Evolutionary conservation across 2,888 invertebrate genomes (phyloP).

Genomic region (Teleiodes luculella): DNA sequence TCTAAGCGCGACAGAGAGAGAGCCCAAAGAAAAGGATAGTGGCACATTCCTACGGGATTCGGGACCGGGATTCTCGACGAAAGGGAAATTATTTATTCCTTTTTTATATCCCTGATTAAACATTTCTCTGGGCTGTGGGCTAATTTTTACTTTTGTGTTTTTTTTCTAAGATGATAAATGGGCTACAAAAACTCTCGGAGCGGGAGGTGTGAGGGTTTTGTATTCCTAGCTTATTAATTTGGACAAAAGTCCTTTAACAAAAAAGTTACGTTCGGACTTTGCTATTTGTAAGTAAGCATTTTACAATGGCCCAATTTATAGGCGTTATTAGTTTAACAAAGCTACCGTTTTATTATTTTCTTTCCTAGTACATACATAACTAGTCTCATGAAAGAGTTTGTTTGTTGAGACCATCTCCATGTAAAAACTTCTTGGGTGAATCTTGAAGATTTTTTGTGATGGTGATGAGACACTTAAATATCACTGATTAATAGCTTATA

Average conservation of each 20-base stretch:
- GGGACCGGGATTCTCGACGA: slow-evolving; percentile 22
- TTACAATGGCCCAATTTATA: not conserved
- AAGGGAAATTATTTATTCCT: slow-evolving; percentile 24
- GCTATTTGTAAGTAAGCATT: not conserved
- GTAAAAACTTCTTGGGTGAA: too few species aligned
- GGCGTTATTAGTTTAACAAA: not conserved
- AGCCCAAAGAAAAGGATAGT: slow-evolving; percentile 21
- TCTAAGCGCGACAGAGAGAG: slow-evolving; percentile 11
- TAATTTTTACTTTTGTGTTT: slow-evolving; percentile 24
- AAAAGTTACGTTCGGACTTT: not conserved
- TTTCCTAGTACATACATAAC: too few species aligned
- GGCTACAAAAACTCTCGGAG: slow-evolving; percentile 17
- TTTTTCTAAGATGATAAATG: slow-evolving; percentile 23
- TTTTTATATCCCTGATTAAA: slow-evolving; percentile 21
- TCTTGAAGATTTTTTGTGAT: too few species aligned
- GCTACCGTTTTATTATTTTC: not conserved
- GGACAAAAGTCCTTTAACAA: slow-evolving; percentile 1
- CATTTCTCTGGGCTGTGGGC: slow-evolving; percentile 18
- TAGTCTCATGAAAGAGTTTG: too few species aligned
- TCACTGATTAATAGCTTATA: too few species aligned
- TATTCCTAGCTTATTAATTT: slow-evolving; percentile 23
- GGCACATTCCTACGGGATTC: slow-evolving; percentile 25
- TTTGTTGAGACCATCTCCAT: too few species aligned
- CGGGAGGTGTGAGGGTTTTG: slow-evolving; percentile 24
- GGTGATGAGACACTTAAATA: too few species aligned